Evolutionary conservation across 2,797 vertebrate species (phyloP).

Genomic region (Schizopygopsis pylzovi): DNA sequence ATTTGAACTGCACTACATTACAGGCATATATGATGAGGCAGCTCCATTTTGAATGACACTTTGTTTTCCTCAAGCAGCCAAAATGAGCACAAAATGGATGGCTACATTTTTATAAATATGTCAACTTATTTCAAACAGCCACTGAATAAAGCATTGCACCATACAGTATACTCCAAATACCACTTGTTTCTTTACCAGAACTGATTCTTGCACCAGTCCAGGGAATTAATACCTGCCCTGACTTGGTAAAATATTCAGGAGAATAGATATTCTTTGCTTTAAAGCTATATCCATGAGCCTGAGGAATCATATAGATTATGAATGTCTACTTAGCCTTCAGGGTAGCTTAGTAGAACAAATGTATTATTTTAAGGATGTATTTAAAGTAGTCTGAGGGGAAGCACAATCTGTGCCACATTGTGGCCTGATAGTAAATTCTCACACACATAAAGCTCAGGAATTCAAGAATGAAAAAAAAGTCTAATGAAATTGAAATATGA

Average conservation of each 20-base stretch:
- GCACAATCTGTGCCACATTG: neutral
- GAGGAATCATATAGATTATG: slow-evolving; percentile 13
- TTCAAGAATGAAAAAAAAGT: slow-evolving; percentile 23
- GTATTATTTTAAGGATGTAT: slow-evolving; percentile 33
- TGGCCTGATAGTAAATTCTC: slow-evolving; percentile 11
- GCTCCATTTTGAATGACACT: slow-evolving; percentile 35
- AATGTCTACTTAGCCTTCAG: neutral
- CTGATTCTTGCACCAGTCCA: neutral
- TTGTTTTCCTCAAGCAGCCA: slow-evolving; percentile 33
- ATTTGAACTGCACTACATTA: neutral
- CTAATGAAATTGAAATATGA: neutral
- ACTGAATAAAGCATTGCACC: neutral
- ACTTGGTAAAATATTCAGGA: no score
- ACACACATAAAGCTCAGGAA: slow-evolving; percentile 10
- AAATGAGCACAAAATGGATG: slow-evolving; percentile 30
- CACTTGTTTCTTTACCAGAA: neutral
- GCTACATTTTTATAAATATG: slow-evolving; percentile 17
- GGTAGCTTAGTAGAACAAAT: neutral
- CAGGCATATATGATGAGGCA: neutral
- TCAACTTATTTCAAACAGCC: slow-evolving; percentile 4
- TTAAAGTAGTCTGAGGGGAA: slow-evolving; percentile 14
- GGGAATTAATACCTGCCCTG: neutral
- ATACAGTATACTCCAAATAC: neutral
- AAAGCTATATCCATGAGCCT: neutral
- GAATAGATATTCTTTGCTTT: neutral